Base-by-base conservation (phyloP, 2,113 vertebrate species). In the Prietella phreatophila region DNA sequence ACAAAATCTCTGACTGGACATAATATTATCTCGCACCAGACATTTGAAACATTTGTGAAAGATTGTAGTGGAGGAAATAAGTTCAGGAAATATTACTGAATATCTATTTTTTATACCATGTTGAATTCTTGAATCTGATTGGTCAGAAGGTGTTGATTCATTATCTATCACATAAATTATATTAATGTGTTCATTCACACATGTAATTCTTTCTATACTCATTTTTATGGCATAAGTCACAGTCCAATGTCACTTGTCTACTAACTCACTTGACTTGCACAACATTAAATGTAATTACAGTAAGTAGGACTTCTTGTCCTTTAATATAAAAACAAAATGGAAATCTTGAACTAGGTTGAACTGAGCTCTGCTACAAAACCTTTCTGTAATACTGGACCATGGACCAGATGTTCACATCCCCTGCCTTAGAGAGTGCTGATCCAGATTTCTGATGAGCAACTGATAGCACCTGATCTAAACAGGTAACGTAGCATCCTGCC, bases 391-490 rank as follows among this genome's bases (percentile, higher is more conserved):
- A 3, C 76, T 30, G n/a, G 25, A 80, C 50, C 50, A 80, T 30
- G n/a, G 25, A 80, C 50, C 78, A 80, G 78, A 80, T 55, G 50
- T 55, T 55, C n/a, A 33, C 27, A 79, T 19, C 47, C 5, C 27
- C 47, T 55, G 47, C 67, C 56, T 83, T 10, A 82, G 81, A 91
- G 90, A 90, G 88, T 91, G 82, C 88, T 80, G 91, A 91, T 93
- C 90, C 17, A 87, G 84, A 92, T 93, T 94, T 95, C 93, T 93
- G 93, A 92, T 92, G 92, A 94, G 93, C 90, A 86, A 89, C 89
- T 89, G 92, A 81, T 81, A 58, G 92, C 91, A 94, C 93, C 92
- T 92, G 92, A 95, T 94, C 92, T 86, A 75, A 80, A 88, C 90
- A 87, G 92, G 90, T 92, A 91, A 92, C 89, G 89, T 89, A 82